Evolutionary conservation across 2,113 vertebrate genomes (phyloP).

Genomic region (Cryptomyrus ogoouensis): DNA sequence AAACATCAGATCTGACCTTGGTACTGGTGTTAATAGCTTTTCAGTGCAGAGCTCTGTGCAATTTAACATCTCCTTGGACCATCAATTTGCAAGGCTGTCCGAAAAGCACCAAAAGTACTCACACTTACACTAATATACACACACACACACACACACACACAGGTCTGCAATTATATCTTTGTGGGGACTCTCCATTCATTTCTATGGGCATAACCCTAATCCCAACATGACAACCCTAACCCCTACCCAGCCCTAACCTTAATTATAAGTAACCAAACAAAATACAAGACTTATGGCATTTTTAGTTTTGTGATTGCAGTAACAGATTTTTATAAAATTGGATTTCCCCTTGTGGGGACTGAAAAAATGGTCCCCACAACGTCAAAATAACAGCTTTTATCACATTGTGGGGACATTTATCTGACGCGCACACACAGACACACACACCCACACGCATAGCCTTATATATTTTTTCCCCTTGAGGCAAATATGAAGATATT

Average conservation of each 20-base stretch:
- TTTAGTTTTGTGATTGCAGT: not conserved
- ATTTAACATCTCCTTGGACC: conserved; percentile 62
- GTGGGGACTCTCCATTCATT: not conserved
- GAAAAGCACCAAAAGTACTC: conserved; percentile 42
- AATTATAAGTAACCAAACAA: not conserved
- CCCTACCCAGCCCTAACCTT: not conserved
- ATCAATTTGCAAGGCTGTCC: conserved; percentile 62
- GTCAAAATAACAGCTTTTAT: not conserved
- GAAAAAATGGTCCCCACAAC: not conserved
- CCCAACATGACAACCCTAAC: not conserved
- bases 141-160: not conserved
- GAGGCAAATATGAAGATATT: not conserved
- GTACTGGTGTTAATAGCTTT: conserved; percentile 68
- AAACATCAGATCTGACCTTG: conserved; percentile 72
- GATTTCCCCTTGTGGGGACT: not conserved
- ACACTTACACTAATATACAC: not conserved
- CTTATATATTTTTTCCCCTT: not conserved
- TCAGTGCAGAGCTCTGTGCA: conserved; percentile 58
- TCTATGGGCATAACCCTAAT: not conserved
- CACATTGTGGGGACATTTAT: too few species aligned
- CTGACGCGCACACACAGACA: not conserved
- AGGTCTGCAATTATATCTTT: not conserved
- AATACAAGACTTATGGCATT: not conserved
- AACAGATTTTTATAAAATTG: not conserved
- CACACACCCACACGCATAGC: not conserved